Percentiles rank a stretch among this genome's conserved stretches.
These are phyloP conservation scores for Loxodonta africana DNA, from an alignment of 2,113 vertebrate genomes.

Conservation along the genomic window DNA sequence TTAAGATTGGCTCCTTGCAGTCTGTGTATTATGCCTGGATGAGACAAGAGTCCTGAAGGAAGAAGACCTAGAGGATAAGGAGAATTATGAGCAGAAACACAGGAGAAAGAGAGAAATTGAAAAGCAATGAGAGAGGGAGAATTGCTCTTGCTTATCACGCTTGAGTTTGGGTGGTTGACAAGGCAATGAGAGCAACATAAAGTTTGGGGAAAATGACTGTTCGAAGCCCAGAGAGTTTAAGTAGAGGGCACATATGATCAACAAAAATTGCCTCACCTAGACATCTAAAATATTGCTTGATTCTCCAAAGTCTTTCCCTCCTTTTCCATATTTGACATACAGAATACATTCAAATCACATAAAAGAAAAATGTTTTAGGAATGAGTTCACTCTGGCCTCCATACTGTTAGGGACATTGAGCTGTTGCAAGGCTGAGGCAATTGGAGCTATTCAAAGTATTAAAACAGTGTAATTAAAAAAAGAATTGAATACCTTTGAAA, in stretches of 20 bases:
- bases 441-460: not conserved
- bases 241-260: not conserved
- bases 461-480: slow-evolving; percentile 11
- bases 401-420: no score
- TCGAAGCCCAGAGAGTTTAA: not conserved
- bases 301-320: slow-evolving; percentile 27
- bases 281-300: not conserved
- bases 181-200: not conserved
- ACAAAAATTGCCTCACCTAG: slow-evolving; percentile 5
- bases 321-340: not conserved
- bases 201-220: not conserved
- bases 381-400: not conserved
- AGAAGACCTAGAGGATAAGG: not conserved
- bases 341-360: slow-evolving; percentile 27
- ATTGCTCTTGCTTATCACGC: not conserved
- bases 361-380: not conserved
- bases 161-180: not conserved
- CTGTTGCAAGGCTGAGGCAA: not conserved
- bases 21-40: not conserved
- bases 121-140: not conserved
- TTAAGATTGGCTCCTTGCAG: not conserved
- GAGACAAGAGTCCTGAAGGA: not conserved
- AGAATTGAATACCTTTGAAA: slow-evolving; percentile 35
- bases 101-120: not conserved
- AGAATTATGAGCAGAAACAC: not conserved